Percentiles rank a stretch among this genome's conserved stretches.
These are phyloP conservation scores for Ceratitis capitata DNA, from an alignment of 1,140 invertebrate genomes.

Conservation along the genomic window DNA sequence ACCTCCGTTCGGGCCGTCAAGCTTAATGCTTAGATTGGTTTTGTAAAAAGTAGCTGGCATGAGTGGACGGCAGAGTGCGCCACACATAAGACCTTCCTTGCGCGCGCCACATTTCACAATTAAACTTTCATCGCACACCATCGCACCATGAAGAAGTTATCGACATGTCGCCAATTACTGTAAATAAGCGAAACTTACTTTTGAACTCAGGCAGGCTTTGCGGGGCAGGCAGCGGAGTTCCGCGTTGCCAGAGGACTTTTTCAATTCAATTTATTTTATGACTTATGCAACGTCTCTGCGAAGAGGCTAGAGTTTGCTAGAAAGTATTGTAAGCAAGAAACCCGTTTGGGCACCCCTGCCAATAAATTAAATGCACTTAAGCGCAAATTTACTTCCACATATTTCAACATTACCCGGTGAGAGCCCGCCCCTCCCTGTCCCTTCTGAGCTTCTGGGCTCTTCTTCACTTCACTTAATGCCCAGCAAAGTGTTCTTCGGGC, in stretches of 20 bases:
- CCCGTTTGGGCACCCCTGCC: slow-evolving; percentile 20
- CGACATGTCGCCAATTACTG: slow-evolving; percentile 34
- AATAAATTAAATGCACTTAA: slow-evolving; percentile 39
- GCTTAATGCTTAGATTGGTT: not conserved
- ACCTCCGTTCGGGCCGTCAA: not conserved
- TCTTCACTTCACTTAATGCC: not conserved
- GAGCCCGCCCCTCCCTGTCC: no score
- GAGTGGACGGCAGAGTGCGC: not conserved
- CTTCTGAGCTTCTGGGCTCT: not conserved
- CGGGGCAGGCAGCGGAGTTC: no score
- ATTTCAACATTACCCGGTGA: not conserved
- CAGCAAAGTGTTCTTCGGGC: not conserved
- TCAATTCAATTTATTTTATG: slow-evolving; percentile 10
- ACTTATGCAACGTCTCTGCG: not conserved
- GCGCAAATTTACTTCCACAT: slow-evolving; percentile 1
- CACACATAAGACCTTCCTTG: not conserved
- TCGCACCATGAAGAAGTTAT: not conserved
- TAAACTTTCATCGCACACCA: slow-evolving; percentile 31
- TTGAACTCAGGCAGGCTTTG: not conserved
- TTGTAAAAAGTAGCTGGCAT: not conserved
- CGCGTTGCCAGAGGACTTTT: no score
- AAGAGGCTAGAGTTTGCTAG: not conserved
- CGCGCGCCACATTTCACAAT: slow-evolving; percentile 41
- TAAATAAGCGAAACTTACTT: slow-evolving; percentile 30
- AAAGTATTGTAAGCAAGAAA: not conserved